A percentile compares a stretch with the other conserved stretches of the same genome.
Evolutionary conservation across 2,113 vertebrate genomes (phyloP).

Genomic region (Pycnonotus jocosus): DNA sequence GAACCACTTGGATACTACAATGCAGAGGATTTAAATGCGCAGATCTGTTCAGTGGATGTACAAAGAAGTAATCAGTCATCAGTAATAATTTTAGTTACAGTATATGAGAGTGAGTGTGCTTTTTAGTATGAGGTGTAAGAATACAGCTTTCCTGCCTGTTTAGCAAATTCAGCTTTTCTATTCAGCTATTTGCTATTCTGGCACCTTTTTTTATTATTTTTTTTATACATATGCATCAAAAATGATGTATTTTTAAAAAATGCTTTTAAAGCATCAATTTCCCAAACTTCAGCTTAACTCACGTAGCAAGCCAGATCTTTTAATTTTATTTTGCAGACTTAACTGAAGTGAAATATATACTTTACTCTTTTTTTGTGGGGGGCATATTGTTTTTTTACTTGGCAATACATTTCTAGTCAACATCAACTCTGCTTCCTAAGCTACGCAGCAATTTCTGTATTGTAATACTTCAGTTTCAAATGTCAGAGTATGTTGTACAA

Average conservation of each 20-base stretch:
- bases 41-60: neutral
- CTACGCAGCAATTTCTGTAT: neutral
- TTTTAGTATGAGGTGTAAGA: neutral
- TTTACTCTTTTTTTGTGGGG: neutral
- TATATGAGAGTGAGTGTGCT: neutral
- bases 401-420: neutral
- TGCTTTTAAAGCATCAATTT: neutral
- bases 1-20: neutral
- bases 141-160: neutral
- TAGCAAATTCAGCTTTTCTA: neutral
- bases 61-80: neutral
- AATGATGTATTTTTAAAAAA: too few species aligned
- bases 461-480: neutral
- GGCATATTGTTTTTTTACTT: neutral
- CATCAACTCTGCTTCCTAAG: neutral
- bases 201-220: fast-evolving
- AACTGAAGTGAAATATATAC: neutral
- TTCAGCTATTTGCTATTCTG: neutral
- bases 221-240: neutral
- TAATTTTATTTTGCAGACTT: neutral
- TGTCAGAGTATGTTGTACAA: neutral
- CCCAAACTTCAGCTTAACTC: neutral
- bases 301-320: neutral
- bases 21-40: fast-evolving
- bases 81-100: neutral